Percentiles rank a stretch among this genome's conserved stretches.
phyloP scores from a whole-genome alignment of 2,113 vertebrate genomes.

The Isichthys henryi region DNA sequence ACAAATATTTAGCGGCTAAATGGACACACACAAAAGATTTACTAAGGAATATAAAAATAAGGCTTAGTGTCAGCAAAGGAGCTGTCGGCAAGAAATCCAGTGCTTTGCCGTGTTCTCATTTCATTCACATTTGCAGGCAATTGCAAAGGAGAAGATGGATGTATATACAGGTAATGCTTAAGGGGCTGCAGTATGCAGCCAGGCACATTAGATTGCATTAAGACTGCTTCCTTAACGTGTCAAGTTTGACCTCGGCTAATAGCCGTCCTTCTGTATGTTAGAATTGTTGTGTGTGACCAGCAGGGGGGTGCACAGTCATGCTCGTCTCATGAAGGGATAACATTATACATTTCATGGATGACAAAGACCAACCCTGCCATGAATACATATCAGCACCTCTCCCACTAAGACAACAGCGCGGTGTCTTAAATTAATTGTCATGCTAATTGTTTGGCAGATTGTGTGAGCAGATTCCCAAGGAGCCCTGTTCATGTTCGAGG shows the following conservation, averaged over 20 bases:
- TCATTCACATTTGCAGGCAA: background rate
- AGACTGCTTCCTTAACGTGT: background rate
- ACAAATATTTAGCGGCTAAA: background rate
- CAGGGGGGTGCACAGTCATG: background rate
- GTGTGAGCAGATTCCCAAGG: background rate
- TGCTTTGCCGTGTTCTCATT: background rate
- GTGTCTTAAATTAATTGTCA: background rate
- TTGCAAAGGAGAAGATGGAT: background rate
- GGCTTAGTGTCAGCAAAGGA: background rate
- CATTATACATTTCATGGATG: background rate
- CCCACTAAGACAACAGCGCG: background rate
- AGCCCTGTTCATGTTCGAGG: background rate
- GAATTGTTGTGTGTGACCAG: background rate
- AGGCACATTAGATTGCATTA: background rate
- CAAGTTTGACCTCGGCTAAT: background rate
- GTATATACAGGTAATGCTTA: background rate
- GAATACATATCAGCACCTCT: background rate
- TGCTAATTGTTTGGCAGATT: background rate
- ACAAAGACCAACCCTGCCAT: background rate
- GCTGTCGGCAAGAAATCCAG: background rate
- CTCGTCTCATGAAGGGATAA: background rate
- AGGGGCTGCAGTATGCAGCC: no score
- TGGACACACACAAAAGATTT: background rate
- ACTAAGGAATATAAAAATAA: background rate
- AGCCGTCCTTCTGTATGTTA: background rate